Conservation (phyloP, 2,888 invertebrate species). For the Antheraea assamensis region DNA sequence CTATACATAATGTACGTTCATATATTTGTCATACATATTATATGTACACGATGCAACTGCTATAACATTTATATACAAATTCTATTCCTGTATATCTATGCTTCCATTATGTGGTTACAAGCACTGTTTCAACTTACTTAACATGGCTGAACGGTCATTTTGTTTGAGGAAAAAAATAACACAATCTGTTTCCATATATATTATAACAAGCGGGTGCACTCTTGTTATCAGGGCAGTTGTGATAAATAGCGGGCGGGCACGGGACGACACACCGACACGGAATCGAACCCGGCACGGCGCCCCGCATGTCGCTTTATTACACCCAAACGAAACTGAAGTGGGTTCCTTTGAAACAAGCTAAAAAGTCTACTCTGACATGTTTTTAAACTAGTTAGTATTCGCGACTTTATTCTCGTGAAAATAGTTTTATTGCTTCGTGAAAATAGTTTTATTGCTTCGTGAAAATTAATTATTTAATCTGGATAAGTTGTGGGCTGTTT, state of each 20-base stretch:
- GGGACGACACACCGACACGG: not conserved
- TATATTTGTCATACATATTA: too few species aligned
- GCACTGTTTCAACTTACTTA: too few species aligned
- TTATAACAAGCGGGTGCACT: not conserved
- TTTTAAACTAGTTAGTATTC: not conserved
- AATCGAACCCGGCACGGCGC: not conserved
- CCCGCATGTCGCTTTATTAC: not conserved
- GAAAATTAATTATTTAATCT: too few species aligned
- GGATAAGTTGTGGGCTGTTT: too few species aligned
- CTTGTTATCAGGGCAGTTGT: conserved; percentile 1
- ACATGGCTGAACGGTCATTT: not conserved
- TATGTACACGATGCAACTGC: too few species aligned
- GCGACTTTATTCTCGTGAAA: too few species aligned
- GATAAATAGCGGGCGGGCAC: conserved; percentile 9
- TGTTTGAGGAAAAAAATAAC: not conserved
- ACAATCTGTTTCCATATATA: not conserved
- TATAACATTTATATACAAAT: too few species aligned
- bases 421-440: too few species aligned
- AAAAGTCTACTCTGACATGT: not conserved
- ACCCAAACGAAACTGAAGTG: not conserved
- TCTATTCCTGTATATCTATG: too few species aligned
- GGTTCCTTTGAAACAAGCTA: not conserved
- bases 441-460: too few species aligned
- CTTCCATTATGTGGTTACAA: too few species aligned
- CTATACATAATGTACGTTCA: too few species aligned